Base-by-base conservation (phyloP, 2,888 invertebrate species). In the Caenorhabditis doughertyi region DNA sequence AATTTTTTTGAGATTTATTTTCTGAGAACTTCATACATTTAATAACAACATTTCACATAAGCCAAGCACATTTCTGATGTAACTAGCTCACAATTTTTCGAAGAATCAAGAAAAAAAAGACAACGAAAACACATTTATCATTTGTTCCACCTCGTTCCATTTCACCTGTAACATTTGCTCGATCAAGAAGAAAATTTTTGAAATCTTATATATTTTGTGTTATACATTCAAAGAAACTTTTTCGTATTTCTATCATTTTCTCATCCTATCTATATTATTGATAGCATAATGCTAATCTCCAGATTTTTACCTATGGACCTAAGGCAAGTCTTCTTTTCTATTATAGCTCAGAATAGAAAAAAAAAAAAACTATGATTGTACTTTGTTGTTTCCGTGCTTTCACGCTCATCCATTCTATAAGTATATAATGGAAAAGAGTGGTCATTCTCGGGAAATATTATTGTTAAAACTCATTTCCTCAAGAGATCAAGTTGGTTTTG, bases 251-350 rank as follows among this genome's bases (percentile, higher is more conserved):
- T 44, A 56, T 27, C 35, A 29, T 58, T n/a, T 21, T 44, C 58
- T 58, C 35, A 60, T 51, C 35, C 27, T 11, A 49, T 51, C 35
- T 21, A 18, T 55, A 39, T 25, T 42, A 62, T 47, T 51, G 23
- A 18, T 27, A 29, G n/a, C n/a, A 42, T 25, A 58, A 77, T 77
- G 77, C 25, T 77, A 77, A 77, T 77, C 77, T 77, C 77, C 23
- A 68, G 77, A n/a, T 77, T 77, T 42, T 62, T 68, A 3, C 18
- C 62, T 5, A 62, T 55, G 56, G 77, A 68, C 32, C 32, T 70
- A 25, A 77, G 68, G 77, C 68, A 53, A 77, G 77, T 77, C 55
- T 67, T 76, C 53, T 42, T 56, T 68, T 27, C 25, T 39, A n/a
- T n/a, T n/a, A n/a, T n/a, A n/a, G n/a, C n/a, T n/a, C n/a, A n/a